Conservation (phyloP, 1,140 invertebrate species). For the Apis mellifera region Amel_HAv3.1 CM009937.2:698001-698500, state of each 20-base stretch:
- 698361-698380: neutral
- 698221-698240: too few species aligned
- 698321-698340: conserved; percentile 28
- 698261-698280: neutral
- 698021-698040: too few species aligned
- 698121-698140: too few species aligned
- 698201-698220: too few species aligned
- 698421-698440: neutral
- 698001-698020: too few species aligned
- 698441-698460: neutral
- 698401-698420: neutral
- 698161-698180: too few species aligned
- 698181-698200: too few species aligned
- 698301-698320: conserved; percentile 12
- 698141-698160: too few species aligned
- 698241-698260: neutral
- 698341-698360: conserved; percentile 14
- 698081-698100: too few species aligned
- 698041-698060: too few species aligned
- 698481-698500: neutral
- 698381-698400: neutral
- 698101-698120: too few species aligned
- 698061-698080: too few species aligned
- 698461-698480: neutral
- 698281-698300: neutral